Conservation (phyloP, 2,113 vertebrate species). For the Caloenas nicobarica region DNA sequence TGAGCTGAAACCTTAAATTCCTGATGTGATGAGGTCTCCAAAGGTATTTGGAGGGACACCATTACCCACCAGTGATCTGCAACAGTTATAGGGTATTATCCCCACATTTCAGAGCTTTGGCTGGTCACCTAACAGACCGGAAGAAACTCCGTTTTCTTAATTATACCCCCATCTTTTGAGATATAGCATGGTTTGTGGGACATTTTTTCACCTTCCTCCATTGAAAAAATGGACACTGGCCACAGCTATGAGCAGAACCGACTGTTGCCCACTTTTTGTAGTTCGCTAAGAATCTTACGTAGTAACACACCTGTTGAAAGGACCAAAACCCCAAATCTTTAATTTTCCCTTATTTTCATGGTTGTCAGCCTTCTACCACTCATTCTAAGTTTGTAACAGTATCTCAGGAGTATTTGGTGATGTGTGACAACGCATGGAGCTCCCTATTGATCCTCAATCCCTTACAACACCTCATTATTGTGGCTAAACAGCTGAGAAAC, state of each 20-base stretch:
- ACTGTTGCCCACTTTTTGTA: not conserved
- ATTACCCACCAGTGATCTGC: not conserved
- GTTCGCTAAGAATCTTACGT: not conserved
- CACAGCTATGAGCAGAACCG: not conserved
- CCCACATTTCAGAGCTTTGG: not conserved
- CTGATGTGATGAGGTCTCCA: not conserved
- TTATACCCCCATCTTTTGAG: not conserved
- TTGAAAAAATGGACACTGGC: not conserved
- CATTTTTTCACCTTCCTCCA: not conserved
- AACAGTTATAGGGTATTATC: not conserved
- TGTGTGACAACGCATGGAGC: not conserved
- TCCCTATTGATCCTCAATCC: not conserved
- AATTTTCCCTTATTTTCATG: not conserved
- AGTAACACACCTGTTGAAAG: not conserved
- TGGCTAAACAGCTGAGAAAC: not conserved
- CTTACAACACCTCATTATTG: not conserved
- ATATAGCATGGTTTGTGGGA: not conserved
- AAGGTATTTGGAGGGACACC: not conserved
- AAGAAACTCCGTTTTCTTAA: not conserved
- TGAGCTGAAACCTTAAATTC: not conserved
- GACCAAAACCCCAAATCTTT: not conserved
- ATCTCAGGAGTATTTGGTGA: not conserved
- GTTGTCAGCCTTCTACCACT: not conserved
- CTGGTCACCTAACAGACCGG: not conserved
- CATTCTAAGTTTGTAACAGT: not conserved